These are phyloP conservation scores for Manduca sexta DNA, from an alignment of 1,140 invertebrate genomes.

Conservation along the genomic window DNA sequence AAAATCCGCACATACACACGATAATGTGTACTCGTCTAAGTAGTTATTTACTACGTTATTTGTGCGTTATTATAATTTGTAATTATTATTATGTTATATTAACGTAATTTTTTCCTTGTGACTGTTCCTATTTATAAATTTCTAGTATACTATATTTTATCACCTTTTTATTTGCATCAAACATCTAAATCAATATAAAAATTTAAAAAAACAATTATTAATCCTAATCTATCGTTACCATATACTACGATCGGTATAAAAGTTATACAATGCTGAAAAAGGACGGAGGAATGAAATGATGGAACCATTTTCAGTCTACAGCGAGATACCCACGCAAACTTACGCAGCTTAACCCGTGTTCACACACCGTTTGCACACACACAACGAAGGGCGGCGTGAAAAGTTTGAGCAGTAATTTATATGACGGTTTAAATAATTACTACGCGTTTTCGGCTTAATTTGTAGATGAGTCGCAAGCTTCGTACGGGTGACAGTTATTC, in stretches of 20 bases:
- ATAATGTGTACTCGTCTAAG: too few relatives aligned
- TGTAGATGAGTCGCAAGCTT: constrained; percentile 57
- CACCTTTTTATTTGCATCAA: too few relatives aligned
- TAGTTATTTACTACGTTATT: too few relatives aligned
- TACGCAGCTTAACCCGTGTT: constrained; percentile 13
- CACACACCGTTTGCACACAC: constrained; percentile 26
- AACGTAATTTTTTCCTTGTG: too few relatives aligned
- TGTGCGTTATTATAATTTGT: too few relatives aligned
- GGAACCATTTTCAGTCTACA: constrained; percentile 63
- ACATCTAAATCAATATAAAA: too few relatives aligned
- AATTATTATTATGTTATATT: too few relatives aligned
- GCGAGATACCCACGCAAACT: constrained; percentile 42
- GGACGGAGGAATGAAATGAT: constrained; percentile 64
- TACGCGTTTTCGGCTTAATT: constrained; percentile 70
- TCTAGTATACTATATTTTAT: too few relatives aligned
- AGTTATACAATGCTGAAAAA: constrained; percentile 62
- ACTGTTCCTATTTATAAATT: too few relatives aligned
- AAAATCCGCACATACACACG: background rate
- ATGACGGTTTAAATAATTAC: constrained; percentile 74
- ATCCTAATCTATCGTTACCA: constrained; percentile 4
- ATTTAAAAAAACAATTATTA: too few relatives aligned
- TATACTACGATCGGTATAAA: constrained; percentile 37
- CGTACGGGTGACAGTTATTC: constrained; percentile 59
- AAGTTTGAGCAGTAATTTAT: constrained; percentile 72
- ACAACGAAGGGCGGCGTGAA: constrained; percentile 48